Evolutionary conservation across 2,113 vertebrate species (phyloP).

Genomic region (Psephotus haematonotus): DNA sequence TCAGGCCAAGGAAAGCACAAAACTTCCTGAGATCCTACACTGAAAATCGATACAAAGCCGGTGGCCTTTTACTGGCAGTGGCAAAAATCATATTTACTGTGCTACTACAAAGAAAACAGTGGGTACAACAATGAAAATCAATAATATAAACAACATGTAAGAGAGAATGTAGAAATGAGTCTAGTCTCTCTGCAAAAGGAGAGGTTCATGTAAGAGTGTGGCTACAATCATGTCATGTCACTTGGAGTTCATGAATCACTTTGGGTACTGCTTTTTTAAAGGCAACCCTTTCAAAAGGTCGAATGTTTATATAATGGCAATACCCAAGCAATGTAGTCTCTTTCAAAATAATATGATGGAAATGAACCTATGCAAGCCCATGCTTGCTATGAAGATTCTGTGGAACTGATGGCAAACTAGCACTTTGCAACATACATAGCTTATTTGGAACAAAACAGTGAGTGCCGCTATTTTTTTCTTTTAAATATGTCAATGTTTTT

Average conservation of each 20-base stretch:
- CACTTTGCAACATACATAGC: neutral
- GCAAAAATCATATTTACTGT: neutral
- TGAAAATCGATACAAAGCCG: neutral
- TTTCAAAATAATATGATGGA: neutral
- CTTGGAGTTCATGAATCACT: neutral
- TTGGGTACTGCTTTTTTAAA: neutral
- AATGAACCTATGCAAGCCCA: neutral
- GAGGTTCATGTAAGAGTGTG: neutral
- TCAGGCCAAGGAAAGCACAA: neutral
- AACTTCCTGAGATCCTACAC: neutral
- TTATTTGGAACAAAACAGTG: neutral
- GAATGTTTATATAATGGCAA: neutral
- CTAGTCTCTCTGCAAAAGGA: neutral
- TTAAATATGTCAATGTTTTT: rapidly evolving
- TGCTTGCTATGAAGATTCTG: neutral
- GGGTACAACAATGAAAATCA: neutral
- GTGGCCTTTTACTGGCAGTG: neutral
- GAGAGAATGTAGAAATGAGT: neutral
- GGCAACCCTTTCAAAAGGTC: neutral
- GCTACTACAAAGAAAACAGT: neutral
- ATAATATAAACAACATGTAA: neutral
- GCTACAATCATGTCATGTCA: neutral
- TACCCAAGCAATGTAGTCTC: neutral
- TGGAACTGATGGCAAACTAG: neutral
- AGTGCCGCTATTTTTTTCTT: neutral